phyloP scores from a whole-genome alignment of 2,113 vertebrate species.

The Aspiorhynchus laticeps region DNA sequence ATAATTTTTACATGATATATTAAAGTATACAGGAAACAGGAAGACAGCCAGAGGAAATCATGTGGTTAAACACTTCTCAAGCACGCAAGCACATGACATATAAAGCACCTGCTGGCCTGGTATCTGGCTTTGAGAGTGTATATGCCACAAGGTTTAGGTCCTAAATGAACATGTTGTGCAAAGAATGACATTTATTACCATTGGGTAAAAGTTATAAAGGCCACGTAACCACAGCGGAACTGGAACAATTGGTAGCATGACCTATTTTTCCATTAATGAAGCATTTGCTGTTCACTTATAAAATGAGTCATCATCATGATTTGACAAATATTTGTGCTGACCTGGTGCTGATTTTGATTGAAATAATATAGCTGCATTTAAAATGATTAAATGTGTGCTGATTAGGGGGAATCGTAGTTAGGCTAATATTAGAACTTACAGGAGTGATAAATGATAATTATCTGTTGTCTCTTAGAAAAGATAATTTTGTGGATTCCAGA shows the following conservation, averaged over 20 bases:
- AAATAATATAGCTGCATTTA: too few relatives aligned
- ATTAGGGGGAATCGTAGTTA: too few relatives aligned
- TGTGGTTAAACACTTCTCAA: not conserved
- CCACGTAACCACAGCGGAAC: not conserved
- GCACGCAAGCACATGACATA: not conserved
- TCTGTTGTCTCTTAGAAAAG: too few relatives aligned
- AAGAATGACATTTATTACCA: not conserved
- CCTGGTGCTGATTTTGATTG: not conserved
- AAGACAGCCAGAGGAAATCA: not conserved
- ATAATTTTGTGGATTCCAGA: too few relatives aligned
- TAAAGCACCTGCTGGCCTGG: not conserved
- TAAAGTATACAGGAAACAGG: not conserved
- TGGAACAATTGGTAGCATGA: not conserved
- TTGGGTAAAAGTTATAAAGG: not conserved
- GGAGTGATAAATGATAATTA: too few relatives aligned
- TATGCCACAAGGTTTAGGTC: not conserved
- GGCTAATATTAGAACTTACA: too few relatives aligned
- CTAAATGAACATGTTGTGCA: not conserved
- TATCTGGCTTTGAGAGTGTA: not conserved
- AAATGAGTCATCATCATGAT: not conserved
- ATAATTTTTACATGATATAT: not conserved
- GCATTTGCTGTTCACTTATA: not conserved
- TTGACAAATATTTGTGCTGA: not conserved
- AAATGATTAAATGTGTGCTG: too few relatives aligned
- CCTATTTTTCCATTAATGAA: not conserved